These are phyloP conservation scores for Perccottus glenii DNA, from an alignment of 2,113 vertebrate genomes.

Conservation along the genomic window DNA sequence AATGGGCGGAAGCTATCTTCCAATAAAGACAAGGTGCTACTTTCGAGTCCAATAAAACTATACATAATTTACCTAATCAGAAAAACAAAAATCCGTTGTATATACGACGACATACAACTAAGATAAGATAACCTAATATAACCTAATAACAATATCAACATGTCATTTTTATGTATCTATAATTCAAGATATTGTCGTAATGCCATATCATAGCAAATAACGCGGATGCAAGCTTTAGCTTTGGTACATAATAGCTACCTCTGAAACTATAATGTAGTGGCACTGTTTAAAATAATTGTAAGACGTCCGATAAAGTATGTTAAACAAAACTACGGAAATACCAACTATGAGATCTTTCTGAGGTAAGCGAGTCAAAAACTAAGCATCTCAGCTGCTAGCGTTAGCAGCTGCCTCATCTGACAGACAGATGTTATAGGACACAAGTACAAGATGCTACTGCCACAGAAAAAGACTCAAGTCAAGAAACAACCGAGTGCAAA, in stretches of 20 bases:
- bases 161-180: not conserved
- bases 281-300: too few species aligned
- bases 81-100: too few species aligned
- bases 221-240: not conserved
- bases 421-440: slow-evolving; percentile 63
- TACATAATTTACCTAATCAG: too few species aligned
- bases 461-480: not conserved
- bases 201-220: not conserved
- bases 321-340: not conserved
- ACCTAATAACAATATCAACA: not conserved
- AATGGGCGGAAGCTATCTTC: too few species aligned
- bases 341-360: not conserved
- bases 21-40: too few species aligned
- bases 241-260: not conserved
- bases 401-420: slow-evolving; percentile 62
- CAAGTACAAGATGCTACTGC: slow-evolving; percentile 38
- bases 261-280: too few species aligned
- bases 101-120: too few species aligned
- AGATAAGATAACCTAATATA: too few species aligned
- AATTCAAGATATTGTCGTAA: not conserved
- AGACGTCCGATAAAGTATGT: not conserved
- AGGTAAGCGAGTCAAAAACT: slow-evolving; percentile 5
- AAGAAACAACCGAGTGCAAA: not conserved
- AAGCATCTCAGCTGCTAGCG: slow-evolving; percentile 48
- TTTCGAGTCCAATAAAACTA: too few species aligned